phyloP scores from a whole-genome alignment of 2,113 vertebrate species.

The Gymnocephalus cernua region DNA sequence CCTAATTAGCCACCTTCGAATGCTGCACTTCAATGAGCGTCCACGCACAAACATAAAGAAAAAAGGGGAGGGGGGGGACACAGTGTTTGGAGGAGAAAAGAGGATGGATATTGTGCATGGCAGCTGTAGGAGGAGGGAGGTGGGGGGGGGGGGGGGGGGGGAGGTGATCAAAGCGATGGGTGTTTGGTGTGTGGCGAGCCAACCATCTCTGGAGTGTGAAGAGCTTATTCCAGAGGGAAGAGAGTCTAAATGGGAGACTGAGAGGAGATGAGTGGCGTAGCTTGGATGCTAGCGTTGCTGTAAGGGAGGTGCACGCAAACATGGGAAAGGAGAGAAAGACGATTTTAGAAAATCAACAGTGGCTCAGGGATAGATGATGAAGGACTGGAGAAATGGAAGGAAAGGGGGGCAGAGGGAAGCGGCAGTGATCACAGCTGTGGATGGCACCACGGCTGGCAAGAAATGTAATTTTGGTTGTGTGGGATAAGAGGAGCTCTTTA shows the following conservation, averaged over 20 bases:
- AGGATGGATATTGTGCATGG: constrained; percentile 69
- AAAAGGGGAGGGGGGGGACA: neutral
- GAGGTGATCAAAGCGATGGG: constrained; percentile 73
- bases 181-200: constrained; percentile 74
- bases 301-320: constrained; percentile 29
- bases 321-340: constrained; percentile 36
- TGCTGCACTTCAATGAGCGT: constrained; percentile 54
- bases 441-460: constrained; percentile 51
- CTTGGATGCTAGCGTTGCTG: constrained; percentile 43
- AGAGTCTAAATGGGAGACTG: constrained; percentile 60
- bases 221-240: constrained; percentile 69
- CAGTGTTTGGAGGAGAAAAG: constrained; percentile 43
- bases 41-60: constrained; percentile 40
- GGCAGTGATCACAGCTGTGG: constrained; percentile 58
- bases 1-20: constrained; percentile 77
- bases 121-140: constrained; percentile 66
- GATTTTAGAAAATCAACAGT: constrained; percentile 76
- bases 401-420: constrained; percentile 14
- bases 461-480: constrained; percentile 49
- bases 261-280: constrained; percentile 56
- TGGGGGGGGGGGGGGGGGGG: constrained; percentile 41
- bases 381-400: constrained; percentile 1
- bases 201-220: constrained; percentile 66
- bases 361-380: constrained; percentile 53
- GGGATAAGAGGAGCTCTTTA: constrained; percentile 46